Conservation (phyloP, 2,113 vertebrate genomes). For the Tauraco erythrolophus region DNA sequence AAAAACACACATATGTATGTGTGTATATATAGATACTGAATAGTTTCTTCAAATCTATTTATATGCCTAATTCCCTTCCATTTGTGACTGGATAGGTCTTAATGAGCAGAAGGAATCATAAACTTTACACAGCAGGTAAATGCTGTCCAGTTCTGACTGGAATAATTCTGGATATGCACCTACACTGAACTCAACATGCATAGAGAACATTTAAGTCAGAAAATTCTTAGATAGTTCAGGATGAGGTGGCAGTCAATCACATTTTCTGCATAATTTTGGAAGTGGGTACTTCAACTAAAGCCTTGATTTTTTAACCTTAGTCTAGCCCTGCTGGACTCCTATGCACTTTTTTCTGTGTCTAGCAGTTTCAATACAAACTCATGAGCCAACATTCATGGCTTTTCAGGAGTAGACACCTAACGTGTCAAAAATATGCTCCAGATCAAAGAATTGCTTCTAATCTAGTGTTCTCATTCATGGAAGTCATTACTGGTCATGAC, state of each 20-base stretch:
- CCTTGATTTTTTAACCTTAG: neutral
- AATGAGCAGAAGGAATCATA: neutral
- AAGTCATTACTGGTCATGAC: neutral
- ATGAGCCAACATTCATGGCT: neutral
- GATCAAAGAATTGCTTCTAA: neutral
- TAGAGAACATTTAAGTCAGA: neutral
- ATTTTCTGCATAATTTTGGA: neutral
- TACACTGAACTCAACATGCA: neutral
- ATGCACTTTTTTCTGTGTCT: neutral
- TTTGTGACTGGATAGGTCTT: neutral
- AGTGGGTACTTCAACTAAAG: neutral
- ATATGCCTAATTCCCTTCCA: neutral
- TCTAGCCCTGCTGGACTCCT: neutral
- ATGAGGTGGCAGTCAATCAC: neutral
- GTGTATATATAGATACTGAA: neutral
- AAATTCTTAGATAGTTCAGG: neutral
- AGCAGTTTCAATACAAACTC: neutral
- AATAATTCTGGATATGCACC: neutral
- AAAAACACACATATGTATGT: neutral
- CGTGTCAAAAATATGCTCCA: neutral
- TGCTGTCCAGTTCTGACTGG: neutral
- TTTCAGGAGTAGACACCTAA: neutral
- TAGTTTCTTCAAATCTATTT: neutral
- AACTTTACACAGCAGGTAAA: neutral
- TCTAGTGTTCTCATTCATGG: neutral